phyloP scores from a whole-genome alignment of 1,140 invertebrate species.

The Trinorchestia longiramus region DNA sequence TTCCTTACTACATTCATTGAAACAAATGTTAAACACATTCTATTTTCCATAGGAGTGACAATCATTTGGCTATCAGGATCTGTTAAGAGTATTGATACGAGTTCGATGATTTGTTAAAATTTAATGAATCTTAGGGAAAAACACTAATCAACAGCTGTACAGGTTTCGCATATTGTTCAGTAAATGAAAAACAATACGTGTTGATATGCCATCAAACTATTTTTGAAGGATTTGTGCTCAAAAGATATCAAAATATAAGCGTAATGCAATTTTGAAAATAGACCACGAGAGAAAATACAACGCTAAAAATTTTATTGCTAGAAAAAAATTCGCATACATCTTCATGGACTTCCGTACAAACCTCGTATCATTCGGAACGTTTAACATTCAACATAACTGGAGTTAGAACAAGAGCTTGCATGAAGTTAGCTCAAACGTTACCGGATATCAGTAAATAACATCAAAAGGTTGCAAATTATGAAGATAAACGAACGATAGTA shows the following conservation, averaged over 20 bases:
- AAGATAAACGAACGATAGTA: background rate
- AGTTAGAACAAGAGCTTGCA: background rate
- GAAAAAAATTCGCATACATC: background rate
- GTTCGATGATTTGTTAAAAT: too few relatives aligned
- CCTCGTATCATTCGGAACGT: background rate
- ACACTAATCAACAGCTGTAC: too few relatives aligned
- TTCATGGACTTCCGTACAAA: background rate
- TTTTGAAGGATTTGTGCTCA: background rate
- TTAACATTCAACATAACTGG: background rate
- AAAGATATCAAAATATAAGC: background rate
- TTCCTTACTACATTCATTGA: too few relatives aligned
- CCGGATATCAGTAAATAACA: constrained; percentile 6
- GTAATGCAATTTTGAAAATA: background rate
- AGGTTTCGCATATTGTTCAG: background rate
- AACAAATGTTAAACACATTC: too few relatives aligned
- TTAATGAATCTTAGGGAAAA: too few relatives aligned
- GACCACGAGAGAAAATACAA: background rate
- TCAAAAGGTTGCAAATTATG: background rate
- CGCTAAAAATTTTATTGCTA: background rate
- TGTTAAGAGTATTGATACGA: too few relatives aligned
- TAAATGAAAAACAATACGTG: background rate
- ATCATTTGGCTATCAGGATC: too few relatives aligned
- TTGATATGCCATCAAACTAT: background rate
- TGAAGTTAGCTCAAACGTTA: background rate
- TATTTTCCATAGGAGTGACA: too few relatives aligned